Conservation (phyloP, 92 coral and sea anemone species). For the Paramuricea clavata region DNA sequence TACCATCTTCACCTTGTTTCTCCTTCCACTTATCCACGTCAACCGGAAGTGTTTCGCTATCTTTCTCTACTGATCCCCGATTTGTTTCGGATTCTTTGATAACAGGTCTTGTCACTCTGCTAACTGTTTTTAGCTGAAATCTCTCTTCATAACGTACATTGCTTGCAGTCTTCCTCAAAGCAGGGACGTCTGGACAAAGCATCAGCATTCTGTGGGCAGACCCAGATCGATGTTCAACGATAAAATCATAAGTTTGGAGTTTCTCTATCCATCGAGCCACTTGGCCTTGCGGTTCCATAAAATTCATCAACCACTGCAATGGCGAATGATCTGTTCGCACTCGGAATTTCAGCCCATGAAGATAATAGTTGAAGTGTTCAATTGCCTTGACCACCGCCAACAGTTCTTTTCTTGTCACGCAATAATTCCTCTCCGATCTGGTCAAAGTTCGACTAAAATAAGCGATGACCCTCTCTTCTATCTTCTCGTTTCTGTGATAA, state of each 20-base stretch:
- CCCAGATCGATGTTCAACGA: too few relatives aligned
- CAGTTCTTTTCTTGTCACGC: constrained; percentile 15
- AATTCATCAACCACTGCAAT: too few relatives aligned
- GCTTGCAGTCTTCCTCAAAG: too few relatives aligned
- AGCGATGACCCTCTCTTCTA: neutral
- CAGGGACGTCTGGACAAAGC: constrained; percentile 20
- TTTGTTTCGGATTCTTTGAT: too few relatives aligned
- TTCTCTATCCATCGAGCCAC: too few relatives aligned
- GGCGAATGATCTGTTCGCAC: neutral
- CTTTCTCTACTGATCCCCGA: too few relatives aligned
- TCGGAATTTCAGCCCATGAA: neutral
- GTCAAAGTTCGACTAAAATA: constrained; percentile 10
- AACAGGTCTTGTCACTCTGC: too few relatives aligned
- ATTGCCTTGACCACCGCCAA: neutral
- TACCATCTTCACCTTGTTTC: neutral
- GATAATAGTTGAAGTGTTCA: neutral
- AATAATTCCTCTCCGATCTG: constrained; percentile 6
- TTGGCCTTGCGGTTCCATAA: too few relatives aligned
- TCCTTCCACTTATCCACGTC: neutral
- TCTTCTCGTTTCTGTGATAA: neutral
- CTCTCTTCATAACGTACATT: constrained; percentile 35
- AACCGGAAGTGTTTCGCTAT: too few relatives aligned
- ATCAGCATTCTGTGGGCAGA: constrained; percentile 19
- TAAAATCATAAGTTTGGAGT: too few relatives aligned
- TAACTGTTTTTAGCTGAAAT: too few relatives aligned